Evolutionary conservation across 2,113 vertebrate genomes (phyloP).

Genomic region (Bambusicola thoracicus): DNA sequence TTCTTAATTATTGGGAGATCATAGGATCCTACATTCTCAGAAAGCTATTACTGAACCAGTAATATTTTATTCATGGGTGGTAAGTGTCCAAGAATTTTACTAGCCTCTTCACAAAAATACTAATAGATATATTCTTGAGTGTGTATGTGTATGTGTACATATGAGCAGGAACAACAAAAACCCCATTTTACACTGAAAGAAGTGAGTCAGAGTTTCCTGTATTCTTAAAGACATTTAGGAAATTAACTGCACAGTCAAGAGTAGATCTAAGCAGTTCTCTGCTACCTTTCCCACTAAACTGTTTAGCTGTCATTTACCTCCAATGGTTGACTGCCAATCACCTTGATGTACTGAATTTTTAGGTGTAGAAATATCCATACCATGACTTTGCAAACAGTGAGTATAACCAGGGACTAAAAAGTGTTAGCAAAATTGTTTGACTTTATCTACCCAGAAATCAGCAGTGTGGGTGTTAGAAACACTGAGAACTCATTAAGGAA

Average conservation of each 20-base stretch:
- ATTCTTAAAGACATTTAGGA: not conserved
- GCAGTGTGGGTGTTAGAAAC: not conserved
- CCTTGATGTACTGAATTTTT: not conserved
- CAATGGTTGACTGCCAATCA: not conserved
- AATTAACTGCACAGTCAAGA: not conserved
- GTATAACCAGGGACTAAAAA: not conserved
- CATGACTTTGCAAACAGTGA: not conserved
- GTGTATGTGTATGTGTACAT: rapidly evolving
- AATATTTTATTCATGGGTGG: not conserved
- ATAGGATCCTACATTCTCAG: not conserved
- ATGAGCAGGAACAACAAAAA: not conserved
- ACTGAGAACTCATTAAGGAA: not conserved
- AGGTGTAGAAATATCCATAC: not conserved
- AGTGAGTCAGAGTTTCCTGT: not conserved
- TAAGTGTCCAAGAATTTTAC: not conserved
- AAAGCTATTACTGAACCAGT: not conserved
- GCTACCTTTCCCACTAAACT: not conserved
- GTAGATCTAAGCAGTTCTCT: not conserved
- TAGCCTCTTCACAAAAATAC: not conserved
- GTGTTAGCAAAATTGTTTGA: not conserved
- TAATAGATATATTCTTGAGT: too few relatives aligned
- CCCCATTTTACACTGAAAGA: not conserved
- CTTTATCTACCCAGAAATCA: not conserved
- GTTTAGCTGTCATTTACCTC: not conserved
- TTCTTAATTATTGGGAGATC: not conserved